phyloP scores from a whole-genome alignment of 2,113 vertebrate genomes.

The Oceanodroma tethys region DNA sequence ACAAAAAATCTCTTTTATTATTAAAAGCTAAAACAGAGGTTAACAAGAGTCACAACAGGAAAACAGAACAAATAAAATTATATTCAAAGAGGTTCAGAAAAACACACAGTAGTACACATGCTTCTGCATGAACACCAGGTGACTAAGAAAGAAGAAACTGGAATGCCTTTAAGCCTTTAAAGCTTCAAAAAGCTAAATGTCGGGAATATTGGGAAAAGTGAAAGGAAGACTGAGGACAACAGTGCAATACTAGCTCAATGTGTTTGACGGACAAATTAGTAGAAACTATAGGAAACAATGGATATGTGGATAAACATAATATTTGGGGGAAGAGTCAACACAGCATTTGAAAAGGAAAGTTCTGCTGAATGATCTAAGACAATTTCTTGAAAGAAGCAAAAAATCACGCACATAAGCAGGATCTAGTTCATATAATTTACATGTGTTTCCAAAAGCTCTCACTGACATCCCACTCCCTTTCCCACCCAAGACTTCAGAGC shows the following conservation, averaged over 20 bases:
- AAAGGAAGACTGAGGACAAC: background rate
- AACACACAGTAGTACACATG: background rate
- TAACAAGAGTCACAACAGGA: background rate
- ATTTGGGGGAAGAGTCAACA: background rate
- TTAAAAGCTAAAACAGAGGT: background rate
- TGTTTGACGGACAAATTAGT: background rate
- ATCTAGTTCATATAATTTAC: background rate
- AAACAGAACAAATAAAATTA: background rate
- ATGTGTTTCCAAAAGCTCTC: background rate
- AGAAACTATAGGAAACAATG: background rate
- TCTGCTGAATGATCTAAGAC: background rate
- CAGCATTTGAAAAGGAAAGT: background rate
- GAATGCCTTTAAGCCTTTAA: background rate
- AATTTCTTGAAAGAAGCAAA: background rate
- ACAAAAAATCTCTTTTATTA: background rate
- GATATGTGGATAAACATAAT: background rate
- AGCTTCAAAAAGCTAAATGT: background rate
- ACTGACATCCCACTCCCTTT: background rate
- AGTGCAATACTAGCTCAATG: background rate
- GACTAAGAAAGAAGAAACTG: background rate
- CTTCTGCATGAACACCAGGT: background rate
- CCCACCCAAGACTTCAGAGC: background rate
- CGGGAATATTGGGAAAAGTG: background rate
- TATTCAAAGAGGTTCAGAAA: background rate
- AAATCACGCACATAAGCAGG: background rate